Percentiles rank a stretch among this genome's conserved stretches.
phyloP scores from a whole-genome alignment of 2,113 vertebrate species.

The Charina bottae region DNA sequence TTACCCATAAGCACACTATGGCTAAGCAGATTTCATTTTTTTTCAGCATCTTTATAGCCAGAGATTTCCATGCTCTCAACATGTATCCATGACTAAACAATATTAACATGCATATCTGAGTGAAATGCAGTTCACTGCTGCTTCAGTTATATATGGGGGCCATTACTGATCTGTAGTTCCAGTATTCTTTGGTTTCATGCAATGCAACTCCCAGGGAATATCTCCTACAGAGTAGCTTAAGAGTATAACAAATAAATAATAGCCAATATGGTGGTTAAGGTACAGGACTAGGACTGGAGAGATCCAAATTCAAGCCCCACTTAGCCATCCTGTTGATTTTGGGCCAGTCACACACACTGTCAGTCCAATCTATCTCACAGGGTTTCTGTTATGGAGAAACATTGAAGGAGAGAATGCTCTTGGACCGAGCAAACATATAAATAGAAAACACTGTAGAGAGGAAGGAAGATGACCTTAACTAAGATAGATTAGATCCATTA shows the following conservation, averaged over 20 bases:
- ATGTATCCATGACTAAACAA: neutral
- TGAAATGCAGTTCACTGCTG: neutral
- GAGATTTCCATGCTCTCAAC: neutral
- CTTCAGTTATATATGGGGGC: neutral
- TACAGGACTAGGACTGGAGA: too few species aligned
- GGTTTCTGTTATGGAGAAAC: too few species aligned
- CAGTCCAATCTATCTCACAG: too few species aligned
- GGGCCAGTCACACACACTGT: too few species aligned
- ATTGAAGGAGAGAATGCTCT: too few species aligned
- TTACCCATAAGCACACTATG: neutral
- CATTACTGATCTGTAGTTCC: neutral
- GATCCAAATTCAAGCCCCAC: too few species aligned
- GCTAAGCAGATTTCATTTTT: neutral
- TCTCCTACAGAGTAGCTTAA: too few species aligned
- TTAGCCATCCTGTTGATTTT: too few species aligned
- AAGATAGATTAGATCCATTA: neutral
- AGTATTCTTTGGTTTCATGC: neutral
- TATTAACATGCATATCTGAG: neutral
- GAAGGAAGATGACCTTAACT: neutral
- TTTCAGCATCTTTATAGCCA: neutral
- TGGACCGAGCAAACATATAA: too few species aligned
- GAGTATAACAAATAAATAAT: too few species aligned
- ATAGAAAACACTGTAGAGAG: neutral
- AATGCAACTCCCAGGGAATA: too few species aligned
- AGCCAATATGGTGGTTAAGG: too few species aligned